Evolutionary conservation across 2,888 invertebrate genomes (phyloP), one percentile per base, ranked within the genome.

Genomic region (Melanostoma mellinum): DNA sequence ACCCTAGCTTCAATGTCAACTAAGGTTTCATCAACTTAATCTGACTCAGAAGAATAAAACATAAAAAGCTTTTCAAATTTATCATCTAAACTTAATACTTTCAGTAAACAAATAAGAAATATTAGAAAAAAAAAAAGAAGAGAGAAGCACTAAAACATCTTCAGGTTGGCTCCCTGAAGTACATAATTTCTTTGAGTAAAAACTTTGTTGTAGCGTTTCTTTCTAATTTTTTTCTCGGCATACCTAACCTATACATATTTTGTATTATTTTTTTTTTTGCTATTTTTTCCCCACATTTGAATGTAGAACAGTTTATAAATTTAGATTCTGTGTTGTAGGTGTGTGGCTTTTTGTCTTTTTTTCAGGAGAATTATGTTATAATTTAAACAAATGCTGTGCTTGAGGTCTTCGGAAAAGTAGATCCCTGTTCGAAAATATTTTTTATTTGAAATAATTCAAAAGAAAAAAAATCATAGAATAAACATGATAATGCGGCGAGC

Each of bases 231-330:
- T 44, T 10, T 44, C 44, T 10, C 33, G 33, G 44, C n/a, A 42
- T 44, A 42, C 9, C 32, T 30, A 58, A 58, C 42, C 58, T 42
- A 48, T 40, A 48, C 56, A 63, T 48, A 52, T 10, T 38, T 30
- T 38, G 61, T 33, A 50, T 46, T 48, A 42, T 71, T 60, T 65
- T 48, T 30, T 30, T 53, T 48, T 72, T 68, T 82, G 68, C 20
- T 20, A 20, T 20, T 20, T 20, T 20, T 20, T 73, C 73, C 63
- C 78, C 63, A 74, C 58, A 69, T 63, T 61, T 52, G 35, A 68
- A 82, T 78, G 77, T 78, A 82, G 82, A 82, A 78, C 82, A 82
- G 6, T 10, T 60, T 78, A 60, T 78, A 82, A 68, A 78, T 82
- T 82, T 82, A 82, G 82, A 82, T 58, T 56, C n/a, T 35, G 35